These are phyloP conservation scores for Caenorhabditis sp. DNA, from an alignment of 2,888 invertebrate genomes.

Conservation along the genomic window DNA sequence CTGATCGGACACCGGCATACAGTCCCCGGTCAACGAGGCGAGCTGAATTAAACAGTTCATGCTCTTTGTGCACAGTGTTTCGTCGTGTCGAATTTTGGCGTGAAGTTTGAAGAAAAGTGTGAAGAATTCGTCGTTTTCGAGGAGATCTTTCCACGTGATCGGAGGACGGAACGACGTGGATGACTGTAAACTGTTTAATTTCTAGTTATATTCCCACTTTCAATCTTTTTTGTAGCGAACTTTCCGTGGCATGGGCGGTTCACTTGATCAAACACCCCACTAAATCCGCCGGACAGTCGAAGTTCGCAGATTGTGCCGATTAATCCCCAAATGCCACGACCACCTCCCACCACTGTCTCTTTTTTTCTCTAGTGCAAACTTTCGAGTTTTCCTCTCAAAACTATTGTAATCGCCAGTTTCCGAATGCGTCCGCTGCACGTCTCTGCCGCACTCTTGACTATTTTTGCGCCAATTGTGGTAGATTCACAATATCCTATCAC, in stretches of 20 bases:
- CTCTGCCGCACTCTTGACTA: neutral
- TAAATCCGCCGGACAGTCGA: conserved; percentile 17
- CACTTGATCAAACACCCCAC: conserved; percentile 36
- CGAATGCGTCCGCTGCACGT: conserved; percentile 28
- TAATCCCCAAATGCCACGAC: conserved; percentile 19
- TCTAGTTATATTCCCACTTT: neutral
- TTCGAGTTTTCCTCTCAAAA: neutral
- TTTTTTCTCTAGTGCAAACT: conserved; percentile 1
- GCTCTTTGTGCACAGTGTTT: conserved; percentile 86
- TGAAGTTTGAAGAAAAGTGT: conserved; percentile 88
- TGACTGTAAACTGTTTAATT: conserved; percentile 31
- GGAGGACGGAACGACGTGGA: conserved; percentile 81
- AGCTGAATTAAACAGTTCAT: conserved; percentile 89
- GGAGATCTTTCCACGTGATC: conserved; percentile 86
- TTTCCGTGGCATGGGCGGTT: neutral
- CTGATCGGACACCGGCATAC: conserved; percentile 58
- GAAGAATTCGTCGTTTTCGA: conserved; percentile 86
- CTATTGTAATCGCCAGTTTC: neutral
- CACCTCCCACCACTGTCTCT: no score
- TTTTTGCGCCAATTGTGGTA: conserved; percentile 7
- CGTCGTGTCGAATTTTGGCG: conserved; percentile 87
- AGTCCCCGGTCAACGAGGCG: conserved; percentile 84
- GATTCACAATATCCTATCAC: conserved; percentile 42
- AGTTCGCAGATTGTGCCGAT: conserved; percentile 34
- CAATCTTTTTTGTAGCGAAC: neutral